Base-by-base conservation (phyloP, 2,888 invertebrate species). In the Platerodrilus igneus region DNA sequence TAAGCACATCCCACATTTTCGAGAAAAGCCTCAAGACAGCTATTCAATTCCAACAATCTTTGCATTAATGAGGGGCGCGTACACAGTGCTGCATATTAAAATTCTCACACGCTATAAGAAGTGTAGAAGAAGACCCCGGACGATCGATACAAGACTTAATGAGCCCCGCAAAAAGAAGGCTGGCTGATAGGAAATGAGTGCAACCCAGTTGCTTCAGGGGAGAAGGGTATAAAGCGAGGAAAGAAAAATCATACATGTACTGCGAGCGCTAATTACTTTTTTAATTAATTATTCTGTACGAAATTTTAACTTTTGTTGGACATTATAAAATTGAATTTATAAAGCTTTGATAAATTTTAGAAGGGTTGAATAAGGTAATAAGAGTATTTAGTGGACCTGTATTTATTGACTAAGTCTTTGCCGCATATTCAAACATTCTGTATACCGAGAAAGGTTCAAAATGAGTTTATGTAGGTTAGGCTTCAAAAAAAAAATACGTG, bases 111-210 rank as follows among this genome's bases (percentile, higher is more conserved):
- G 63, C 50, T 47, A 60, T 46, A 66, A 64, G 66, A 66, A 63
- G 55, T 54, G 55, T 48, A 42, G 52, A 55, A 60, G 63, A 60
- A 53, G 57, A 52, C 52, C 51, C n/a, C 52, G 47, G 45, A 53
- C 59, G 63, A 62, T 63, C 63, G 63, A 63, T 63, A 63, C 58
- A 61, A 59, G 60, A 60, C 62, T 62, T 62, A 62, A 63, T 61
- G 63, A 63, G 62, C 63, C 62, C 59, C 54, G 64, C 63, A 61
- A 65, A n/a, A 64, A 64, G 64, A 65, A 64, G 62, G 63, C 64
- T 50, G 60, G 46, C 53, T 51, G 53, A 54, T 50, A 52, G 55
- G 51, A 53, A 56, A 55, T 53, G 53, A 55, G 50, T 45, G 48
- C 38, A 42, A 42, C 41, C 40, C 39, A 37, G 33, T 45, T 39